Conservation (phyloP, 1,140 invertebrate species). For the Aricia agestis region DNA sequence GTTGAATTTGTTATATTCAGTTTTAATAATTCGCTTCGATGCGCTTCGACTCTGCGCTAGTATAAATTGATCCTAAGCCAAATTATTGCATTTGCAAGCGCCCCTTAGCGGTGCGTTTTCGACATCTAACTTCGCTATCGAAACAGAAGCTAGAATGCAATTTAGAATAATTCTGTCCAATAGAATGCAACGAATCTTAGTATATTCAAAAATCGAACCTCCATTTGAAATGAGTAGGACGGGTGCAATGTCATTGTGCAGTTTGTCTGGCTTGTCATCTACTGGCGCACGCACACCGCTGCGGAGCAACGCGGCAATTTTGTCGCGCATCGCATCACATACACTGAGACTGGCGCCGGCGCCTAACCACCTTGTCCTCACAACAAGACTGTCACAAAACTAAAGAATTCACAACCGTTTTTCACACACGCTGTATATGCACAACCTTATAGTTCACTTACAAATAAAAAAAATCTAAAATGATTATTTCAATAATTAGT, state of each 20-base stretch:
- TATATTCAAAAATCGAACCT: conserved; percentile 40
- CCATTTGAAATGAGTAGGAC: conserved; percentile 53
- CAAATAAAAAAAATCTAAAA: neutral
- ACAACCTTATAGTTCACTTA: conserved; percentile 14
- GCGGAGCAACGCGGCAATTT: conserved; percentile 57
- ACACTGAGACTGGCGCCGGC: conserved; percentile 53
- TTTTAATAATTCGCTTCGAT: too few relatives aligned
- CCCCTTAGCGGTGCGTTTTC: too few relatives aligned
- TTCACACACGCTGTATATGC: conserved; percentile 33
- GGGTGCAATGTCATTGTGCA: conserved; percentile 48
- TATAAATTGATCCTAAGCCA: too few relatives aligned
- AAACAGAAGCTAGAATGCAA: too few relatives aligned
- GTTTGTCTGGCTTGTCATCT: conserved; percentile 46
- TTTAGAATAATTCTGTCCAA: too few relatives aligned
- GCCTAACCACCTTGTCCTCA: conserved; percentile 31
- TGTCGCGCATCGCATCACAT: conserved; percentile 70
- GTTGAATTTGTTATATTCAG: too few relatives aligned
- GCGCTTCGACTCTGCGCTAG: too few relatives aligned
- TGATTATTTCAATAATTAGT: too few relatives aligned
- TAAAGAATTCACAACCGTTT: conserved; percentile 20
- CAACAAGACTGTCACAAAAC: neutral
- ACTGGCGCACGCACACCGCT: conserved; percentile 51
- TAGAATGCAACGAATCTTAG: too few relatives aligned
- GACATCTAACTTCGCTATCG: too few relatives aligned
- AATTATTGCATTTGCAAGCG: too few relatives aligned